A percentile compares a stretch with the other conserved stretches of the same genome.
These are phyloP conservation scores for Tetranychus piercei DNA, from an alignment of 2,888 invertebrate species.

Conservation along the genomic window DNA sequence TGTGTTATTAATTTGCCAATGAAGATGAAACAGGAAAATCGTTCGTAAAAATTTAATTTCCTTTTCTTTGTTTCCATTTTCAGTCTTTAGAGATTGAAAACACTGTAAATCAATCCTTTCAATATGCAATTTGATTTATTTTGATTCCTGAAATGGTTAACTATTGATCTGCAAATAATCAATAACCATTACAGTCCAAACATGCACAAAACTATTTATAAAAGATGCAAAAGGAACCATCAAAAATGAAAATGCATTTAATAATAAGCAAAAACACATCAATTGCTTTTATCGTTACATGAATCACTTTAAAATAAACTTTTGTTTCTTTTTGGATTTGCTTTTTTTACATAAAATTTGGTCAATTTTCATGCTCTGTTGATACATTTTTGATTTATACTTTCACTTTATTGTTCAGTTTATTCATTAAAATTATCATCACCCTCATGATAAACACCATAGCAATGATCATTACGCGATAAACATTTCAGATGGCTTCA, in stretches of 20 bases:
- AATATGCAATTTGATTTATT: too few species aligned
- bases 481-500: too few species aligned
- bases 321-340: neutral
- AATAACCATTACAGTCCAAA: too few species aligned
- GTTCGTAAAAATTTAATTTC: too few species aligned
- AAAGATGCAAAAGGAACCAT: neutral
- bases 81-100: too few species aligned
- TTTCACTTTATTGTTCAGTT: neutral
- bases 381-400: neutral
- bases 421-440: neutral
- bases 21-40: too few species aligned
- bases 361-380: neutral
- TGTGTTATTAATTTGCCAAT: too few species aligned
- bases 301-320: neutral
- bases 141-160: too few species aligned
- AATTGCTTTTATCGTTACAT: neutral
- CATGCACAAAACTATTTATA: neutral
- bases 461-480: neutral
- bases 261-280: neutral
- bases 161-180: too few species aligned
- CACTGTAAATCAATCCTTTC: too few species aligned
- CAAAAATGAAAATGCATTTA: too few species aligned
- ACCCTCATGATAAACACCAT: neutral
- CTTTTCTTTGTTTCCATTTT: too few species aligned
- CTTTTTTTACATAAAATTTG: neutral